Conservation (phyloP, 2,113 vertebrate species). For the Bothrops jararaca region DNA sequence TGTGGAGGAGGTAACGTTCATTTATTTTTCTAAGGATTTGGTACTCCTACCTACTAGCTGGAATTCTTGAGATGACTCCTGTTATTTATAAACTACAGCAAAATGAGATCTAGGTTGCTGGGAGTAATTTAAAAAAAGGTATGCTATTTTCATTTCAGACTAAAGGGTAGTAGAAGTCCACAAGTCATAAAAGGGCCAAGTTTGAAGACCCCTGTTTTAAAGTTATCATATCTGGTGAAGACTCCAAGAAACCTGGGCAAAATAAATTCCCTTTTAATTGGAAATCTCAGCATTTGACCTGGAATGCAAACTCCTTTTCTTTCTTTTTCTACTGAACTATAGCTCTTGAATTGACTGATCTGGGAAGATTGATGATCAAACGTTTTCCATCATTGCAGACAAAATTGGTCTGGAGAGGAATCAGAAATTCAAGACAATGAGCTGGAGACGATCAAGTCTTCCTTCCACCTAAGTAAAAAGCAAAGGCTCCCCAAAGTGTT, state of each 20-base stretch:
- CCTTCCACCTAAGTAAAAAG: background rate
- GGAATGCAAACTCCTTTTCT: background rate
- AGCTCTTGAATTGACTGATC: background rate
- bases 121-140: background rate
- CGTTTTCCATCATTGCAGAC: background rate
- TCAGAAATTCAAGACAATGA: background rate
- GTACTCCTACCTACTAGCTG: background rate
- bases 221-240: background rate
- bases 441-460: background rate
- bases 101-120: background rate
- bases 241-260: background rate
- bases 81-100: background rate
- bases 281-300: background rate
- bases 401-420: background rate
- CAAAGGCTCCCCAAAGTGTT: background rate
- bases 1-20: constrained; percentile 88
- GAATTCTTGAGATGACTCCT: background rate
- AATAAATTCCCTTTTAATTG: background rate
- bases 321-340: background rate
- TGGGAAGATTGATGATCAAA: background rate
- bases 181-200: no score
- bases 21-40: background rate
- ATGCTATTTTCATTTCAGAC: background rate
- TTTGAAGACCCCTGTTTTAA: no score
- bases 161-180: background rate